Evolutionary conservation across 2,888 invertebrate species (phyloP).

Genomic region (Andrena marginata): DNA sequence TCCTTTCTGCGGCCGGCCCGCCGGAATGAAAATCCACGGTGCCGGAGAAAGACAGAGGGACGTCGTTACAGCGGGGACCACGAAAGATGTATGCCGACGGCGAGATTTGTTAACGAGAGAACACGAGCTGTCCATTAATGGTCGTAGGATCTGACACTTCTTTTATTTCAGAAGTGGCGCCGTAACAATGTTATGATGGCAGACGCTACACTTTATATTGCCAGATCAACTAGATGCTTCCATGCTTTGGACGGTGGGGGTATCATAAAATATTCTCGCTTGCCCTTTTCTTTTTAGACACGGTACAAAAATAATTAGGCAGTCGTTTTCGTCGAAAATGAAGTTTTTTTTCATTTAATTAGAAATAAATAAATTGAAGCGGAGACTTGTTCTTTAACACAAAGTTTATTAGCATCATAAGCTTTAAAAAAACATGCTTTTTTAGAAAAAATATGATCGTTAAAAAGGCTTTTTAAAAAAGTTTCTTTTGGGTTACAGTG

Average conservation of each 20-base stretch:
- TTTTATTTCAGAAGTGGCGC: slow-evolving; percentile 62
- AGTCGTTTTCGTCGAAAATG: no score
- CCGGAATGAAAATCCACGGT: slow-evolving; percentile 47
- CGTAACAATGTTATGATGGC: slow-evolving; percentile 50
- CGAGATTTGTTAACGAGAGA: slow-evolving; percentile 69
- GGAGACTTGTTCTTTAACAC: no score
- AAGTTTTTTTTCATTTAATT: no score
- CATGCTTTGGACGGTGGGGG: background rate
- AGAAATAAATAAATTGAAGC: no score
- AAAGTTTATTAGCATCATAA: no score
- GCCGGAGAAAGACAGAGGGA: slow-evolving; percentile 44
- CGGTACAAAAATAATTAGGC: background rate
- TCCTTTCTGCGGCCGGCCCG: slow-evolving; percentile 41
- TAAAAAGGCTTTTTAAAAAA: no score
- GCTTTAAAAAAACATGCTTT: no score
- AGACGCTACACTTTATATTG: slow-evolving; percentile 24
- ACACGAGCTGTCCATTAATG: slow-evolving; percentile 74
- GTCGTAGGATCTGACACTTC: slow-evolving; percentile 58
- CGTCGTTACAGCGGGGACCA: slow-evolving; percentile 42
- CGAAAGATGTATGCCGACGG: slow-evolving; percentile 43
- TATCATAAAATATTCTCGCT: background rate
- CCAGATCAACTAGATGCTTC: background rate
- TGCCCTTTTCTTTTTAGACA: background rate
- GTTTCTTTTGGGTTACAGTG: no score
- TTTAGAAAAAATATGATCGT: no score